Percentiles rank a stretch among this genome's conserved stretches.
Conservation (phyloP, 23 tunicate genomes). For the Corella eumyota region DNA sequence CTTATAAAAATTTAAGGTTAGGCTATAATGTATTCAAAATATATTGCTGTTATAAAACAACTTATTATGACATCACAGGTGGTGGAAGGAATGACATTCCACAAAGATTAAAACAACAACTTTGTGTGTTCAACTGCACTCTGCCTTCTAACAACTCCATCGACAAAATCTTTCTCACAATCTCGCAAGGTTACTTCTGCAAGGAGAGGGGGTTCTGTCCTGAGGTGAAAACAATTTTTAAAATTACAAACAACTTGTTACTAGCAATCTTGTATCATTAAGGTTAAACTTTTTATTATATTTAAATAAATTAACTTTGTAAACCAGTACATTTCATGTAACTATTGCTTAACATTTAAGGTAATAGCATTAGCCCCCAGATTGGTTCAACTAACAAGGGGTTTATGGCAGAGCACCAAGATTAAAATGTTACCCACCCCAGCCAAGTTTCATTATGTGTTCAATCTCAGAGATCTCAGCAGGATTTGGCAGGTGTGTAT, state of each 20-base stretch:
- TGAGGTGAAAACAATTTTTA: too few species aligned
- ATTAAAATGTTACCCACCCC: conserved; percentile 99
- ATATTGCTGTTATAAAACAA: too few species aligned
- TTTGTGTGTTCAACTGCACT: conserved; percentile 97
- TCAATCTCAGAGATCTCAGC: conserved; percentile 98
- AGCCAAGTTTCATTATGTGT: conserved; percentile 99
- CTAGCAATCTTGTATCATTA: too few species aligned
- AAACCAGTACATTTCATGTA: too few species aligned
- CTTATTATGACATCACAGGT: too few species aligned
- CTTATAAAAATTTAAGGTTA: not conserved
- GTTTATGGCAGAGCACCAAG: conserved; percentile 91
- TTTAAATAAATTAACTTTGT: too few species aligned
- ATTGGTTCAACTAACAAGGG: conserved; percentile 75
- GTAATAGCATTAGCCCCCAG: conserved; percentile 50
- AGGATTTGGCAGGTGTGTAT: conserved; percentile 94
- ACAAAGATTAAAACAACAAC: conserved; percentile 93
- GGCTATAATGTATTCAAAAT: too few species aligned
- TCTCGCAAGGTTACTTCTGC: conserved; percentile 92
- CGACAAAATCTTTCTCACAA: conserved; percentile 92
- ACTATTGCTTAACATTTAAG: too few species aligned
- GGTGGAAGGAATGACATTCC: conserved; percentile 99
- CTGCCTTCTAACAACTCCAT: conserved; percentile 97
- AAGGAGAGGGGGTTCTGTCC: conserved; percentile 65
- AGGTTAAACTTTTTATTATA: too few species aligned
- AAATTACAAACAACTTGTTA: too few species aligned